These are phyloP conservation scores for Meleagris gallopavo DNA, from an alignment of 2,113 vertebrate species.

Conservation along the genomic window DNA sequence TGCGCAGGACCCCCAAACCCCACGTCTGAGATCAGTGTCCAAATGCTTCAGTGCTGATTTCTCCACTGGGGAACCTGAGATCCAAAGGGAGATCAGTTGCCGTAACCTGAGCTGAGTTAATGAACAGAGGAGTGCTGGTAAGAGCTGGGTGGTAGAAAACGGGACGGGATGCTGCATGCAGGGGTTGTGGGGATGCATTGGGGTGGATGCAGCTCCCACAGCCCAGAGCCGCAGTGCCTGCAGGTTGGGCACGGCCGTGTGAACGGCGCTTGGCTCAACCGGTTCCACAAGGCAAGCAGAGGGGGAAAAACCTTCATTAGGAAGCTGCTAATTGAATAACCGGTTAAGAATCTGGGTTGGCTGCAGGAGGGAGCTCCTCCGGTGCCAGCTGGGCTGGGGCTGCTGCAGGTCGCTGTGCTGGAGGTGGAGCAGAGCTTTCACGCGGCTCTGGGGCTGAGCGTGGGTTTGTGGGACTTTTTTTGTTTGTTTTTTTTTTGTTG, in stretches of 20 bases:
- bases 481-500: not conserved
- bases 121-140: accelerated
- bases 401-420: not conserved
- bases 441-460: not conserved
- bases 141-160: accelerated
- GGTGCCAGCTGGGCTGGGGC: not conserved
- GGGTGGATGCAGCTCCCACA: not conserved
- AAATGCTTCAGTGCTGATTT: not conserved
- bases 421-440: not conserved
- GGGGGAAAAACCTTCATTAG: not conserved
- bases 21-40: not conserved
- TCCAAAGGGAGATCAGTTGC: not conserved
- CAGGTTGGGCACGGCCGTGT: not conserved
- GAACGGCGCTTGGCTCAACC: not conserved
- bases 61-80: not conserved
- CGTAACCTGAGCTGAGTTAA: not conserved
- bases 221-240: not conserved
- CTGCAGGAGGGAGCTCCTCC: not conserved
- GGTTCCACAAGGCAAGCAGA: not conserved
- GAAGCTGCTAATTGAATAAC: not conserved
- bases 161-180: accelerated
- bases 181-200: accelerated
- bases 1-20: not conserved
- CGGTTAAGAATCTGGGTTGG: not conserved
- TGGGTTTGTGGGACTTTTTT: not conserved